Evolutionary conservation across 2,797 vertebrate species (phyloP), one percentile per base, ranked within the genome.

Genomic region (Muscicapa striata): DNA sequence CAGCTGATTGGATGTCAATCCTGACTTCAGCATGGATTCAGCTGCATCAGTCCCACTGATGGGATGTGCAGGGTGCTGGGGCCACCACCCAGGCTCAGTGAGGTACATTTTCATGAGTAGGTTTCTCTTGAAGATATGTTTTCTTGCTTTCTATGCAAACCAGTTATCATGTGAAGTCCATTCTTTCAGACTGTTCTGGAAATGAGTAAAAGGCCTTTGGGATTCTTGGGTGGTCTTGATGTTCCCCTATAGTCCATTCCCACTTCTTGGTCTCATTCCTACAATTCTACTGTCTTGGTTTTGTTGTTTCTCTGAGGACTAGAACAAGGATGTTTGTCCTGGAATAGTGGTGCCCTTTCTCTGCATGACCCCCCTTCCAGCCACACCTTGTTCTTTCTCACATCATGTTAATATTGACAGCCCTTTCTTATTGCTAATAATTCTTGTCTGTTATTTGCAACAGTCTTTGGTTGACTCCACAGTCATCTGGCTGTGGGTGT

Each of bases 311-410:
- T 67, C 12, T 67, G 9, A 48, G 46, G 30, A 48, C 40, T 36
- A 41, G 15, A 67, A 40, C 6, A 34, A 61, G 5, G 16, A 43
- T 29, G 13, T 43, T 62, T 62, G 26, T 55, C 18, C 29, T 7
- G 10, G 48, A 48, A 55, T 20, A 41, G 11, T 12, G 9, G 13
- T 62, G 27, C 7, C 13, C 15, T 55, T 12, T 16, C 18, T 68
- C 32, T 32, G 23, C 27, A n/a, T 15, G 27, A 8, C 1, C 0
- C 6, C 7, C 2, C 81, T 13, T 81, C 13, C 27, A 62, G 8
- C 4, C 15, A 49, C 36, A 49, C 6, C 41, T 43, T 49, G 4
- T 8, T 82, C 36, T 76, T 69, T 76, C 36, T 57, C 23, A 38
- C 4, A 17, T 19, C 6, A 29, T 48, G 22, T 23, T 54, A 54